Evolutionary conservation across 1,140 invertebrate genomes (phyloP), one percentile per base, ranked within the genome.

Genomic region (Orius insidiosus): DNA sequence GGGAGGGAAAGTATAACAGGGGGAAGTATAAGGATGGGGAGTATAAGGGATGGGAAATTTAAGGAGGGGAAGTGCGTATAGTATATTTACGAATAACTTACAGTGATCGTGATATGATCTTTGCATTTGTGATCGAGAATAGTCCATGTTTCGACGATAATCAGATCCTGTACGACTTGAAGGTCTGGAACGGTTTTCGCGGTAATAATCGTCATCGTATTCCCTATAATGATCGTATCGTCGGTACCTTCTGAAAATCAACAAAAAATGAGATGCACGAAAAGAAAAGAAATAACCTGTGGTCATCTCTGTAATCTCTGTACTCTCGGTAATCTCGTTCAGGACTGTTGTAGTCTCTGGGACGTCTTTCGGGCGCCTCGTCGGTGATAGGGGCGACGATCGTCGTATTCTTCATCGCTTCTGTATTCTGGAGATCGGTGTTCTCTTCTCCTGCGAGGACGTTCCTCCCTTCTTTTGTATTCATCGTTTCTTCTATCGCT

Each of bases 151-250:
- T 43, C 52, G 48, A 15, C 53, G 51, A 13, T 58, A 55, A 46
- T 57, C 55, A 30, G 55, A 46, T 16, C 58, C 57, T 34, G 53
- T 43, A 45, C 60, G 50, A 50, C 59, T 60, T 6, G 61, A 56
- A 3, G 60, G 60, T 19, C 59, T 52, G 5, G 59, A 60, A 35
- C 39, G 34, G 30, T 50, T 50, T 13, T 56, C 52, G n/a, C 49
- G 36, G 33, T 54, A 52, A 42, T 51, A 55, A 16, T 55, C 36
- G 33, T 56, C 46, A 13, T 55, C 56, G 41, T 55, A 52, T 18
- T 59, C 48, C 32, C 48, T 47, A 5, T 53, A 45, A 10, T 45
- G 13, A 9, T 47, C 41, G 18, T 33, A 39, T n/a, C n/a, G n/a
- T 9, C 36, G 34, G 10, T 35, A 18, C 15, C 34, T 13, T 47